A percentile compares a stretch with the other conserved stretches of the same genome.
Conservation (phyloP, 37 sponge, comb jelly and placozoan genomes). For the Mnemiopsis leidyi region DNA sequence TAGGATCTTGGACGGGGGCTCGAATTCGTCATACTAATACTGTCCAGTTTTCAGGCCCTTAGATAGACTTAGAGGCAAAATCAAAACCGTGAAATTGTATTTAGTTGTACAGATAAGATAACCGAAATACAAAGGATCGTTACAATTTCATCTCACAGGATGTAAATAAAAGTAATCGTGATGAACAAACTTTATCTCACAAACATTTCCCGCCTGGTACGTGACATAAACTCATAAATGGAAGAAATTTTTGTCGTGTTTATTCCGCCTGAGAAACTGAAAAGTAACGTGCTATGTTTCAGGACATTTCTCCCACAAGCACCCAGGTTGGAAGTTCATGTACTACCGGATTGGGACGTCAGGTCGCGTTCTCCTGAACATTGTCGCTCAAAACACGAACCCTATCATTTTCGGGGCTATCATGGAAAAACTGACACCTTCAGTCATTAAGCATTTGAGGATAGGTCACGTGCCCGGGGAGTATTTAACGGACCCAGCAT, state of each 20-base stretch:
- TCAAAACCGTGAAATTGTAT: too few species aligned
- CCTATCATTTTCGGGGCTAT: conserved; percentile 63
- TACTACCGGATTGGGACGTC: conserved; percentile 55
- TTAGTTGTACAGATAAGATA: too few species aligned
- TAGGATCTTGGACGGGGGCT: too few species aligned
- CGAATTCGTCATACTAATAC: too few species aligned
- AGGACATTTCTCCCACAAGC: conserved; percentile 65
- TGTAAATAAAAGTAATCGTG: too few species aligned
- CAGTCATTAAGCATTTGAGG: conserved; percentile 51
- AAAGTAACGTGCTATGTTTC: not conserved
- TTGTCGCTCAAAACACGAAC: conserved; percentile 61
- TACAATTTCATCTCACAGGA: too few species aligned
- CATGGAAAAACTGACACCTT: conserved; percentile 57
- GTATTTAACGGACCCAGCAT: conserved; percentile 43
- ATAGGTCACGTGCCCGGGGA: conserved; percentile 63
- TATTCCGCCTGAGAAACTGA: not conserved
- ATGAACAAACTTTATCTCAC: too few species aligned
- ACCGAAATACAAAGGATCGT: too few species aligned
- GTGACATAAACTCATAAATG: too few species aligned
- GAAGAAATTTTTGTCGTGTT: not conserved
- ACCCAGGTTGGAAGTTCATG: conserved; percentile 65
- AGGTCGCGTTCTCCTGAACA: conserved; percentile 37
- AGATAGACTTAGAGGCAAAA: too few species aligned
- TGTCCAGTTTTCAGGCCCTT: too few species aligned
- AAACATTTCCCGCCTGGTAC: too few species aligned